Percentiles rank a stretch among this genome's conserved stretches.
These are phyloP conservation scores for Xiphydria camelus DNA, from an alignment of 2,888 invertebrate genomes.

Conservation along the genomic window DNA sequence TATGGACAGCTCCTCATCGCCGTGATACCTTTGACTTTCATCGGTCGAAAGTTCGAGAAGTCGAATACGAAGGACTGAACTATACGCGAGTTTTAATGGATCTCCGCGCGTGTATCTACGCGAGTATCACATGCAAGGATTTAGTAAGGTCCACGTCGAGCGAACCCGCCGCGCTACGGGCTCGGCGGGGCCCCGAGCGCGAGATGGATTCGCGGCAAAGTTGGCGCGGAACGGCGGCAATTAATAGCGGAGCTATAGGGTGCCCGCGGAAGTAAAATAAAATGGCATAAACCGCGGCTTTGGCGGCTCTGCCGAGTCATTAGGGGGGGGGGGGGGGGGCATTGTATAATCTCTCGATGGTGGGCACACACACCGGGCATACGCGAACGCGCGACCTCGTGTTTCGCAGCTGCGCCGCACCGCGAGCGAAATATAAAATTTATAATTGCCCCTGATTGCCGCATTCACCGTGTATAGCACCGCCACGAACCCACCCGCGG, in stretches of 20 bases:
- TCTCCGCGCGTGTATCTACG: no score
- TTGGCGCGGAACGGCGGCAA: slow-evolving; percentile 53
- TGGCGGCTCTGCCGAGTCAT: slow-evolving; percentile 54
- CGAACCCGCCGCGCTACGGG: no score
- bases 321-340: slow-evolving; percentile 31
- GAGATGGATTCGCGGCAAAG: slow-evolving; percentile 51
- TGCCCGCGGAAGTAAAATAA: slow-evolving; percentile 55
- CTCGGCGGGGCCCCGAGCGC: no score
- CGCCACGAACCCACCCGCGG: no score
- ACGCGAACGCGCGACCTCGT: slow-evolving; percentile 22
- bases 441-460: slow-evolving; percentile 46
- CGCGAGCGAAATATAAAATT: no score
- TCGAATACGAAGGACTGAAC: no score
- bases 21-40: no score
- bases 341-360: slow-evolving; percentile 51
- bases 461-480: not conserved
- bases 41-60: no score
- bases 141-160: no score
- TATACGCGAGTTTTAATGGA: no score
- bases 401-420: slow-evolving; percentile 15
- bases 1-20: no score
- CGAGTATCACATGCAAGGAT: no score
- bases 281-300: slow-evolving; percentile 48
- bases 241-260: slow-evolving; percentile 54
- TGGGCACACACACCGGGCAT: slow-evolving; percentile 15